Percentiles rank a stretch among this genome's conserved stretches.
Evolutionary conservation across 2,797 vertebrate genomes (phyloP).

Genomic region (Pagetopsis macropterus): DNA sequence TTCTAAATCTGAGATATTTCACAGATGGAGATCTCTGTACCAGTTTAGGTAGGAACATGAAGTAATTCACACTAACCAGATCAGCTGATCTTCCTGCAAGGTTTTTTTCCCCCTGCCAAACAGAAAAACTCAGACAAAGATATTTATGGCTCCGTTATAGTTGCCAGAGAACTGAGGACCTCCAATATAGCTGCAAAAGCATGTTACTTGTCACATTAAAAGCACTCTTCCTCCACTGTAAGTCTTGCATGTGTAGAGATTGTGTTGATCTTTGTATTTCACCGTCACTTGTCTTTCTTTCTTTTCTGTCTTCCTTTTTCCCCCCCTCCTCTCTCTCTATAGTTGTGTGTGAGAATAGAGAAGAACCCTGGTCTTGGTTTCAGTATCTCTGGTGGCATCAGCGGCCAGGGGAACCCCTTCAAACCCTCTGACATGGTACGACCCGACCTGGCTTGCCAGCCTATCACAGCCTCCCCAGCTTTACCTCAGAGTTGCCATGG

Average conservation of each 20-base stretch:
- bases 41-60: constrained; percentile 46
- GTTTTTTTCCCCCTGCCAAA: constrained; percentile 22
- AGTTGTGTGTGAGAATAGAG: constrained; percentile 99
- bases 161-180: constrained; percentile 38
- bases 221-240: constrained; percentile 11
- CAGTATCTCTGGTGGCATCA: constrained; percentile 99
- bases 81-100: constrained; percentile 26
- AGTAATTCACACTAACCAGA: constrained; percentile 44
- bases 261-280: constrained; percentile 53
- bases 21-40: constrained; percentile 44
- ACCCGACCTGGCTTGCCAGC: constrained; percentile 70
- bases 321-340: constrained; percentile 26
- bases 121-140: constrained; percentile 25
- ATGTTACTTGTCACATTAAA: constrained; percentile 33
- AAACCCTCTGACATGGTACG: constrained; percentile 99
- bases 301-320: constrained; percentile 21
- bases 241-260: constrained; percentile 32
- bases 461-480: constrained; percentile 64
- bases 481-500: constrained; percentile 81
- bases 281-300: constrained; percentile 62
- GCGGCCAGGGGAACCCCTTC: constrained; percentile 99
- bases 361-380: constrained; percentile 99
- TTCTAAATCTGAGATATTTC: constrained; percentile 43
- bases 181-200: constrained; percentile 49
- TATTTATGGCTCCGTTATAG: constrained; percentile 37